Evolutionary conservation across 1,140 invertebrate species (phyloP), one percentile per base, ranked within the genome.

Genomic region (Belonocnema kinseyi): DNA sequence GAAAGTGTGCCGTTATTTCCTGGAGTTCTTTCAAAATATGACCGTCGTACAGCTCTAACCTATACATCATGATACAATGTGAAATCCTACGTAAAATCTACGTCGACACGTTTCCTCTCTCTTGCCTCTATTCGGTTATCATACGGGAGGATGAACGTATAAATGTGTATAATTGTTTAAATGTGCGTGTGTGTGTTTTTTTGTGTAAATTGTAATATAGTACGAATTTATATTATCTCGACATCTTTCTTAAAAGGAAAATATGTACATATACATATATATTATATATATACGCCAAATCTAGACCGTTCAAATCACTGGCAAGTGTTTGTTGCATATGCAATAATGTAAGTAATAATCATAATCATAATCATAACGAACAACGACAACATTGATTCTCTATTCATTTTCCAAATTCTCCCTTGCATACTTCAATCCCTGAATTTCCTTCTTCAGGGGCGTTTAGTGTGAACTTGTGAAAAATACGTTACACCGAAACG

Each of bases 301-400:
- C 75, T 87, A 85, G 82, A 84, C 84, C 82, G 85, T 88, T 90
- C 88, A 90, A 90, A 91, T 91, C 89, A 88, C 88, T 89, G 90
- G 88, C 87, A 89, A 86, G 88, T 88, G 84, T 82, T 77, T 86
- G 81, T 79, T 77, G 50, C 50, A 79, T 81, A 76, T 79, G 79
- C 79, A 79, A 66, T 66, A 66, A 66, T 66, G 40, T 66, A 66
- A 79, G 77, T 77, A 84, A 56, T 82, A 77, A 83, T 83, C 77
- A 80, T 81, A 74, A 40, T 80, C 82, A 73, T 83, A 82, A 81
- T 84, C 75, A 79, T 82, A 82, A 84, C 82, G 83, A 86, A 86
- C 85, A 85, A 86, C 83, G 85, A 84, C 79, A 85, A 87, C 82
- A 83, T 78, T 76, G 52, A 82, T 79, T 80, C 76, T 77, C 77